Conservation (phyloP, 37 sponge, comb jelly and placozoan genomes). For the Chondrosia reniformis region DNA sequence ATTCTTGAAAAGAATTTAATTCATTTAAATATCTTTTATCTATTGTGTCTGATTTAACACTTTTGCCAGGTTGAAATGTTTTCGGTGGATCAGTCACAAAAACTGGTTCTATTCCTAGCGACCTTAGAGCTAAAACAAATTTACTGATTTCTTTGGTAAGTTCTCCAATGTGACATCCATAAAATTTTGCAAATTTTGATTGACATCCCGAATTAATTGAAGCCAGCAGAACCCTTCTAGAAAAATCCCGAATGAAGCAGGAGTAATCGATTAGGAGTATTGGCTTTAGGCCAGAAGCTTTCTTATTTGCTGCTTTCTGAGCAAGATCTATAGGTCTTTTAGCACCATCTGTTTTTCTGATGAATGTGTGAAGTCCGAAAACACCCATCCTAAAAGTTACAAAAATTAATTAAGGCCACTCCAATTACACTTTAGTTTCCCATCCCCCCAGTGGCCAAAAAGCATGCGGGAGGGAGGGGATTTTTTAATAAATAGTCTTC, state of each 20-base stretch:
- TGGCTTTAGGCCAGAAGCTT: neutral
- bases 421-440: too few species aligned
- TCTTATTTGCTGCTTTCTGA: neutral
- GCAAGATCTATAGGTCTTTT: constrained; percentile 6
- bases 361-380: constrained; percentile 22
- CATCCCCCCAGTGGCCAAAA: too few species aligned
- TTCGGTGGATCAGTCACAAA: constrained; percentile 37
- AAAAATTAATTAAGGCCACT: too few species aligned
- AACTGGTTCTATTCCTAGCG: constrained; percentile 33
- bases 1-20: neutral
- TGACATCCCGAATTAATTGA: constrained; percentile 5
- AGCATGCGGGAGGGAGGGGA: too few species aligned
- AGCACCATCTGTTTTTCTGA: constrained; percentile 17
- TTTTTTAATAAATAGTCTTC: too few species aligned
- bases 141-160: constrained; percentile 17
- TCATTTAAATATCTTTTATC: constrained; percentile 6
- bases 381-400: constrained; percentile 37
- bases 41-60: neutral
- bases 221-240: neutral
- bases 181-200: constrained; percentile 34
- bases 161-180: constrained; percentile 27
- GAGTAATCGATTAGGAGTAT: constrained; percentile 1
- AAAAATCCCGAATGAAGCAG: neutral
- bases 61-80: neutral
- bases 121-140: constrained; percentile 40